Percentiles rank a stretch among this genome's conserved stretches.
Conservation (phyloP, 2,113 vertebrate genomes). For the Procapra przewalskii region DNA sequence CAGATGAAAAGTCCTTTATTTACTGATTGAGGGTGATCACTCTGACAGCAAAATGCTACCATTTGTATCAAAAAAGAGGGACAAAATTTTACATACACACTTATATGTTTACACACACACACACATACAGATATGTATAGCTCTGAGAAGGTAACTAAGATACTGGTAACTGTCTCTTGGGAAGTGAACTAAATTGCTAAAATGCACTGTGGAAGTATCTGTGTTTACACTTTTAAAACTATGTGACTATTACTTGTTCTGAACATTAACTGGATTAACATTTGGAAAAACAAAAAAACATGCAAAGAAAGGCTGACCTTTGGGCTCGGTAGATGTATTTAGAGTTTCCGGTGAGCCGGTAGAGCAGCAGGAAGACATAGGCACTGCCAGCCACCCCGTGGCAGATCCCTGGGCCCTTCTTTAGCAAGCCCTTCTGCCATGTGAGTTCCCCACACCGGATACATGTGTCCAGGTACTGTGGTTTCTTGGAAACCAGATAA, state of each 20-base stretch:
- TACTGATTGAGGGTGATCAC: background rate
- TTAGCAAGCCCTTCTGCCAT: slow-evolving; percentile 91
- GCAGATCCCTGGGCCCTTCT: slow-evolving; percentile 93
- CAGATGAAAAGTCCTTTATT: background rate
- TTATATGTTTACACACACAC: background rate
- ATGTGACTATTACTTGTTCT: background rate
- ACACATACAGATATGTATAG: background rate
- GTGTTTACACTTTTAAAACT: slow-evolving; percentile 19
- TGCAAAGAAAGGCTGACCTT: slow-evolving; percentile 80
- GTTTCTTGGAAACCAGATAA: slow-evolving; percentile 90
- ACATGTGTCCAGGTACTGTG: slow-evolving; percentile 91
- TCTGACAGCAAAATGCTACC: background rate
- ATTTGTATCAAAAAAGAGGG: background rate
- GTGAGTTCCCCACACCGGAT: slow-evolving; percentile 91
- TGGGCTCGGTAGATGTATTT: slow-evolving; percentile 92
- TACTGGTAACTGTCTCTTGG: background rate
- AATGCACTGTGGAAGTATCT: background rate
- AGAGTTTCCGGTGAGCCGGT: slow-evolving; percentile 89
- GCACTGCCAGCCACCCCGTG: slow-evolving; percentile 90
- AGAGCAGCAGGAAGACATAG: slow-evolving; percentile 91
- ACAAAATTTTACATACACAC: background rate
- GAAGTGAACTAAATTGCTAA: background rate
- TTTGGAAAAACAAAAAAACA: background rate
- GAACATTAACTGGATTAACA: slow-evolving; percentile 2
- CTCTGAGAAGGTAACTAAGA: background rate